Percentiles rank a stretch among this genome's conserved stretches.
phyloP scores from a whole-genome alignment of 2,113 vertebrate genomes.

The Synodontis membranacea region DNA sequence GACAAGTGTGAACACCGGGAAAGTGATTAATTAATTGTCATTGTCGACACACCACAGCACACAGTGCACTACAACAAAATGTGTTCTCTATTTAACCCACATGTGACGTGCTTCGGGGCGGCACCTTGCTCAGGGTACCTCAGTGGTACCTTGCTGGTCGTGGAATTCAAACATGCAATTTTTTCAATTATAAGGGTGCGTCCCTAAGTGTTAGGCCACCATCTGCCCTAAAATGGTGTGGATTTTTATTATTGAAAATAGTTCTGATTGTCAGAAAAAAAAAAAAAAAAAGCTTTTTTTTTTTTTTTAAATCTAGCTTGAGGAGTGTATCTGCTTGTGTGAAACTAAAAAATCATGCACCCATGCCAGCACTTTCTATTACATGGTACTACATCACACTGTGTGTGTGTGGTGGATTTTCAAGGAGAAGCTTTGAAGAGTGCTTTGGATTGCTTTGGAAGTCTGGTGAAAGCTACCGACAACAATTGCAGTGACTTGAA shows the following conservation, averaged over 20 bases:
- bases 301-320: neutral
- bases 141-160: too few species aligned
- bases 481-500: neutral
- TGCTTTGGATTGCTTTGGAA: neutral
- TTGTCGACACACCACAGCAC: too few species aligned
- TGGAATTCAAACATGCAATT: too few species aligned
- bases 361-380: neutral
- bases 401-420: neutral
- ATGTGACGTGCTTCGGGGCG: too few species aligned
- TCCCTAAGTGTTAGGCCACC: too few species aligned
- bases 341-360: neutral
- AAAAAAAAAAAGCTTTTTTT: too few species aligned
- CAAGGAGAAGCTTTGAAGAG: neutral
- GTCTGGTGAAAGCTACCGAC: neutral
- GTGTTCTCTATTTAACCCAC: too few species aligned
- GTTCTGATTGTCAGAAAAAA: neutral
- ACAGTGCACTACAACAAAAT: too few species aligned
- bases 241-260: neutral
- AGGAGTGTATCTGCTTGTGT: neutral
- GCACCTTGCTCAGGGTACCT: too few species aligned
- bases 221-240: too few species aligned
- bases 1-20: neutral
- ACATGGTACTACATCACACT: neutral
- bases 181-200: too few species aligned
- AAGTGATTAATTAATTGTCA: too few species aligned